A percentile compares a stretch with the other conserved stretches of the same genome.
phyloP scores from a whole-genome alignment of 2,113 vertebrate genomes.

The Caretta caretta region DNA sequence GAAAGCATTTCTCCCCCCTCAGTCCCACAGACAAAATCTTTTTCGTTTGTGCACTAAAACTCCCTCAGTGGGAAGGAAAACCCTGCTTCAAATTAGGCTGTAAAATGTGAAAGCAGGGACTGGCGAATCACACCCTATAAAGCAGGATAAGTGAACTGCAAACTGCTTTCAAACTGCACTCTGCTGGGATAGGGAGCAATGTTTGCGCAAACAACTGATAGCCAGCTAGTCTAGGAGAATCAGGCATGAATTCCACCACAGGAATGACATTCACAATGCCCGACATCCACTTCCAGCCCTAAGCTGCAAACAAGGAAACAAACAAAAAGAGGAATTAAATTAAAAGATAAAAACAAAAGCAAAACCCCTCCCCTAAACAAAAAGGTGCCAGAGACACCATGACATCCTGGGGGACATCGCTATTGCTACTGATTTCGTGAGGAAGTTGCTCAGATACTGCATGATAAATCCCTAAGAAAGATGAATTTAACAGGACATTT shows the following conservation, averaged over 20 bases:
- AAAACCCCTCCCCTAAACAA: background rate
- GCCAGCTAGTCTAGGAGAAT: background rate
- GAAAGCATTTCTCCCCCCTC: accelerated
- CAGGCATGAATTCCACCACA: background rate
- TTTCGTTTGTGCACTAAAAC: background rate
- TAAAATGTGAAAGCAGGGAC: background rate
- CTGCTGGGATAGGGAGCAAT: background rate
- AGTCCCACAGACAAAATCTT: background rate
- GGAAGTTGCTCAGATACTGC: background rate
- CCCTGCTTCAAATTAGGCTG: background rate
- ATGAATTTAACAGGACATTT: background rate
- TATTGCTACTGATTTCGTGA: background rate
- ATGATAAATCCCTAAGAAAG: background rate
- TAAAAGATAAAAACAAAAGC: background rate
- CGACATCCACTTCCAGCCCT: accelerated
- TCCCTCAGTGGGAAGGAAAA: background rate
- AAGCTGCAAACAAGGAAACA: background rate
- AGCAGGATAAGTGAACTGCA: background rate
- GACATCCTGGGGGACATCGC: background rate
- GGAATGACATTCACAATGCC: background rate
- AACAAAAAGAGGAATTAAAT: background rate
- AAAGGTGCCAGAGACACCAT: background rate
- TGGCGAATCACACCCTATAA: background rate
- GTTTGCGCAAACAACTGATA: background rate
- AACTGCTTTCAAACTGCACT: background rate